These are phyloP conservation scores for Phlogophora meticulosa DNA, from an alignment of 2,888 invertebrate genomes.

Conservation along the genomic window DNA sequence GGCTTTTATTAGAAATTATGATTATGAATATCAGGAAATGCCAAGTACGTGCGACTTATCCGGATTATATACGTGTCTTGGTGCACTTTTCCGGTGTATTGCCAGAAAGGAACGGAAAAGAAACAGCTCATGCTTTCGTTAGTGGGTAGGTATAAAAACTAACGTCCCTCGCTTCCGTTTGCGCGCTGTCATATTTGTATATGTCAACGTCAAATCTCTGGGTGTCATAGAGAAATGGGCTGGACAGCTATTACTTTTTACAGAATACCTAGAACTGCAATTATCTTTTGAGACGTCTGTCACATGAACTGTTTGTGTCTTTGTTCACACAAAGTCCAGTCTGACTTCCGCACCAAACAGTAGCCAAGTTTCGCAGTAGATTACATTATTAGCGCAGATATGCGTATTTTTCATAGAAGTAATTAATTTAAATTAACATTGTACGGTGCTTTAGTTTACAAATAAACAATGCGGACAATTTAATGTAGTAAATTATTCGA, in stretches of 20 bases:
- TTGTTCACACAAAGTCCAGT: slow-evolving; percentile 1
- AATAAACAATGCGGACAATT: slow-evolving; percentile 59
- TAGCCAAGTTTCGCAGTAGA: slow-evolving; percentile 24
- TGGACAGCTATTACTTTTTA: not conserved
- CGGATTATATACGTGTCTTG: slow-evolving; percentile 39
- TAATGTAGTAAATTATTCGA: slow-evolving; percentile 61
- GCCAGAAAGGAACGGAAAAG: not conserved
- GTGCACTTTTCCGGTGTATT: slow-evolving; percentile 39
- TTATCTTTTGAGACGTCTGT: not conserved
- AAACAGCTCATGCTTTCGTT: not conserved
- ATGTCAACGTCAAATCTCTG: not conserved
- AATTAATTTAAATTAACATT: slow-evolving; percentile 52
- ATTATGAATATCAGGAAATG: slow-evolving; percentile 40
- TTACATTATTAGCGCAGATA: slow-evolving; percentile 23
- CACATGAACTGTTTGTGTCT: no score
- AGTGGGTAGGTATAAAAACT: no score
- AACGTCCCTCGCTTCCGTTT: not conserved
- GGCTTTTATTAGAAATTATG: slow-evolving; percentile 36
- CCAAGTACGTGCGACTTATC: slow-evolving; percentile 26
- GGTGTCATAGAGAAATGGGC: slow-evolving; percentile 6
- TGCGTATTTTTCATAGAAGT: slow-evolving; percentile 32
- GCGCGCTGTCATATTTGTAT: not conserved
- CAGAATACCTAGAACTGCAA: not conserved
- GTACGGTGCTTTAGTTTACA: slow-evolving; percentile 21
- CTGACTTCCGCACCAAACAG: not conserved